Evolutionary conservation across 2,797 vertebrate species (phyloP), one percentile per base, ranked within the genome.

Genomic region (Bufotes viridis): DNA sequence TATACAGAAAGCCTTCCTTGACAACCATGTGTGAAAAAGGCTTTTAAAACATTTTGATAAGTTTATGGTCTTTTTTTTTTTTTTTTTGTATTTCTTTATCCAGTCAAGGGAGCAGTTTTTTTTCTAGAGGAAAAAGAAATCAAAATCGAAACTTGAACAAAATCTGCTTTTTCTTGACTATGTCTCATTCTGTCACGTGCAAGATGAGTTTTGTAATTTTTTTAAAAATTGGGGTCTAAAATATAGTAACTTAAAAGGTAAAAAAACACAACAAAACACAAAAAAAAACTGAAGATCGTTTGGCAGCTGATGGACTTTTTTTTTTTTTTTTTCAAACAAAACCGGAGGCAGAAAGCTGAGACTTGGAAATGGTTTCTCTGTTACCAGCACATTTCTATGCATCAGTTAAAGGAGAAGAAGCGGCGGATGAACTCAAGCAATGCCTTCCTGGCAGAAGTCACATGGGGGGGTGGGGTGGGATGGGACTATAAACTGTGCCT

Each of bases 401-500:
- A 96, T 94, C 93, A 95, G 94, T 95, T 94, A 90, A 84, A 90
- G 93, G 93, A 80, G 85, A 13, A 53, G 85, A 12, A 55, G 69
- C 82, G 88, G 85, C 85, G 83, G 70, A 53, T n/a, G 53, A 83
- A 75, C 90, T 91, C 91, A 92, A 91, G 91, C 93, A 91, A 94
- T 93, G 94, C 94, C 96, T 96, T 95, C 94, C 95, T 95, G 92
- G 94, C 93, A 93, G 90, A 94, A 94, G 94, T 94, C 94, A 92
- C 82, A 93, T 94, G 95, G 79, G 63, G 87, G 84, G 84, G 95
- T 70, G 63, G 87, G 84, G 84, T 24, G 24, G 78, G 85, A 79
- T 11, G 53, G 61, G 61, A 84, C 53, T 89, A 93, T 95, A 96
- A 97, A 97, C 95, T 95, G 97, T 98, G 97, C 97, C 97, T 97